These are phyloP conservation scores for Zoroaster sp. DNA, from an alignment of 53 echinoderm and acorn worm species.

Conservation along the genomic window DNA sequence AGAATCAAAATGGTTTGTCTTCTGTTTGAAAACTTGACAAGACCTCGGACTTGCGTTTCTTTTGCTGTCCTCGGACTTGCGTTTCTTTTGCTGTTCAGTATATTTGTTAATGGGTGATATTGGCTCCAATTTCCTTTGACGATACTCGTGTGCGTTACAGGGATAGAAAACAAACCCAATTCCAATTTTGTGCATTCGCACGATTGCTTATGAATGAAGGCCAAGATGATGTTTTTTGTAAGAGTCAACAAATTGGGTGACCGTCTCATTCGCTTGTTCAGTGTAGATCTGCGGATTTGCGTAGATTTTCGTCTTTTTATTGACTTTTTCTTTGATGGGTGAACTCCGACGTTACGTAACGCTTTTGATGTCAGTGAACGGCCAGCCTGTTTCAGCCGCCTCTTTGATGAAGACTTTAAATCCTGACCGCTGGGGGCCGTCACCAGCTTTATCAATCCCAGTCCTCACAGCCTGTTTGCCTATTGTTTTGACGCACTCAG, in stretches of 20 bases:
- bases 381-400: constrained; percentile 42
- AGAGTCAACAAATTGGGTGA: not conserved
- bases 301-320: not conserved
- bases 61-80: no score
- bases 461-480: constrained; percentile 63
- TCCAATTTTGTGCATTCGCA: constrained; percentile 63
- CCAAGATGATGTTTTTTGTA: constrained; percentile 33
- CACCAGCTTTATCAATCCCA: not conserved
- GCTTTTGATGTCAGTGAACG: constrained; percentile 14
- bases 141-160: constrained; percentile 62
- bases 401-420: constrained; percentile 25
- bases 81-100: no score
- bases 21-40: no score
- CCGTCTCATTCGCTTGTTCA: not conserved
- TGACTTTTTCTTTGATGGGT: not conserved
- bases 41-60: no score
- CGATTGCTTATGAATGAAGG: constrained; percentile 52
- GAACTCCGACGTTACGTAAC: not conserved
- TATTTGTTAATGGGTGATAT: constrained; percentile 61
- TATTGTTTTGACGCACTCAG: constrained; percentile 27
- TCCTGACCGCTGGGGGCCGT: constrained; percentile 30
- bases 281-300: not conserved
- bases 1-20: no score
- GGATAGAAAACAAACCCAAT: constrained; percentile 60
- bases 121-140: constrained; percentile 66